Evolutionary conservation across 2,888 invertebrate genomes (phyloP).

Genomic region (Calliopum simillimum): DNA sequence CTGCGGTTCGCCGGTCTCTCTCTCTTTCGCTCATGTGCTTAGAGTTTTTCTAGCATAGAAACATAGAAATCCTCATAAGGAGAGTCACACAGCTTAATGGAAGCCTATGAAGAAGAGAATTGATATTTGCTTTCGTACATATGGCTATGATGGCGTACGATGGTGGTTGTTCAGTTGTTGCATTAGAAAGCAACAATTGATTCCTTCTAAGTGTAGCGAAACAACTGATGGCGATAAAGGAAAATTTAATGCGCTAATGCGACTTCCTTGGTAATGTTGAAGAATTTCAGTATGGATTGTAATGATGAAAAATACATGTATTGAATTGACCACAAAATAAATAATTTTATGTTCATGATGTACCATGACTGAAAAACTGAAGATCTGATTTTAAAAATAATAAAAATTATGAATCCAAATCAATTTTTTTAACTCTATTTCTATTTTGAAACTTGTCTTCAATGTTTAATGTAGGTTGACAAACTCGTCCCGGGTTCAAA

Average conservation of each 20-base stretch:
- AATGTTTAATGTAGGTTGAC: too few species aligned
- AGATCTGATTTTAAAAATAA: too few species aligned
- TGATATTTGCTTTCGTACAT: constrained; percentile 3
- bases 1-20: neutral
- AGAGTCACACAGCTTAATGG: constrained; percentile 8
- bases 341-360: too few species aligned
- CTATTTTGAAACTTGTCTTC: too few species aligned
- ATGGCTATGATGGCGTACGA: constrained; percentile 6
- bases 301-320: too few species aligned
- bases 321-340: too few species aligned
- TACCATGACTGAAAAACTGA: too few species aligned
- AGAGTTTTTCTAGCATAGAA: constrained; percentile 12
- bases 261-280: neutral
- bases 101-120: neutral
- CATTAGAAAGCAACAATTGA: neutral
- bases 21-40: constrained; percentile 1
- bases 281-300: too few species aligned
- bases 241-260: constrained; percentile 11
- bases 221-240: constrained; percentile 17
- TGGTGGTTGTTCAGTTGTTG: too few species aligned
- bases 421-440: too few species aligned
- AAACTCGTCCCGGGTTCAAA: too few species aligned
- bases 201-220: constrained; percentile 17
- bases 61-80: constrained; percentile 32
- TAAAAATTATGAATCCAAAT: too few species aligned